Base-by-base conservation (phyloP, 92 coral and sea anemone genomes). In the Epizoanthus scotinus region DNA sequence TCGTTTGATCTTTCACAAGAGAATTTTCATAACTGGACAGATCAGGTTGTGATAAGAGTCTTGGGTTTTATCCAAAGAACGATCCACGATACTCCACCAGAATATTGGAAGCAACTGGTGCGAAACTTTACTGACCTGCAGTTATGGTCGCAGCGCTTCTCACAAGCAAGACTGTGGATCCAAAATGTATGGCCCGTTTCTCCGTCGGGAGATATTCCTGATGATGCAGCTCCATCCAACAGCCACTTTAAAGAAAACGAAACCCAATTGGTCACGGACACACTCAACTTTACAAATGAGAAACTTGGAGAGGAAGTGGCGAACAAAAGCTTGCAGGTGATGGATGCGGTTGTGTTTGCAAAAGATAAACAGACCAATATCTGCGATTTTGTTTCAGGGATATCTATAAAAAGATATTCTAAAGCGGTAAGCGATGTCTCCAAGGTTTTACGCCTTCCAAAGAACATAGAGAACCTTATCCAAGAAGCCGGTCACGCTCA, bases 1-100 rank as follows among this genome's bases (percentile, higher is more conserved):
- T 63, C 69, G 28, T 20, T 13, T 24, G 15, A 8, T 14, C 28
- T 63, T 2, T 28, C 69, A 5, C 31, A 38, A 38, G 69, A 28
- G n/a, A 63, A 63, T 6, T 18, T 63, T 63, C 42, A 63, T 17
- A 63, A 29, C n/a, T 63, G 69, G 69, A 63, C 69, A 2, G 69
- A 29, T 29, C 20, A 63, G 28, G 0, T 63, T 7, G 69, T 63
- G 68, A 63, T 2, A 63, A 63, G 4, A n/a, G 21, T 63, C 42
- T 9, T 28, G 18, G 42, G 28, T 8, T 6, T 2, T 28, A 19
- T 27, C 42, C 29, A 24, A 38, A 63, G 18, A 63, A 2, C 8
- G 29, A 3, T 63, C 20, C 18, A 63, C 27, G 44, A 63, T 13
- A 63, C 69, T 0, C 69, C 69, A 19, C 69, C 69, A 13, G 69